These are phyloP conservation scores for Rousettus leschenaultii DNA, from an alignment of 2,113 vertebrate genomes.

Conservation along the genomic window DNA sequence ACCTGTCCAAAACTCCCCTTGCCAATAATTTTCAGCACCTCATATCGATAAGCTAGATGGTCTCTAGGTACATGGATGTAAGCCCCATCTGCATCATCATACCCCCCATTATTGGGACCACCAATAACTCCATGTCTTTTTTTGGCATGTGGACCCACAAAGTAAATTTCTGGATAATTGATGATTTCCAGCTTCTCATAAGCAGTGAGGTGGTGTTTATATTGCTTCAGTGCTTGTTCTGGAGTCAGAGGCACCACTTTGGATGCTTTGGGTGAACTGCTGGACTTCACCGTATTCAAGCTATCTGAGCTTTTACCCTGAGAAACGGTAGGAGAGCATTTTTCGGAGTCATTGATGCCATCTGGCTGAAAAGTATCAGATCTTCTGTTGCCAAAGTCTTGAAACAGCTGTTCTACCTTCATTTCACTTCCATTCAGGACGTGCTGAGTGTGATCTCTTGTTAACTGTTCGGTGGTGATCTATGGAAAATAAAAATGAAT, in stretches of 20 bases:
- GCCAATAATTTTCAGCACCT: conserved; percentile 98
- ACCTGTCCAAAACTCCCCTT: conserved; percentile 99
- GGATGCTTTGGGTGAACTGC: conserved; percentile 73
- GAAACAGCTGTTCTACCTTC: conserved; percentile 95
- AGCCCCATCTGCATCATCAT: conserved; percentile 95
- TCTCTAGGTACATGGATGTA: conserved; percentile 96
- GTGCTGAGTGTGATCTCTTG: conserved; percentile 84
- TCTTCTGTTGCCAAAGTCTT: conserved; percentile 91
- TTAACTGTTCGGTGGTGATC: conserved; percentile 83
- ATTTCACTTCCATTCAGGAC: conserved; percentile 84
- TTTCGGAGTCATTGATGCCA: conserved; percentile 80
- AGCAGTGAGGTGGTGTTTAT: conserved; percentile 90
- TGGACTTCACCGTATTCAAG: conserved; percentile 82
- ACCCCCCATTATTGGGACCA: conserved; percentile 94
- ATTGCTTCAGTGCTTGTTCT: conserved; percentile 93
- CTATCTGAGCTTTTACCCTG: conserved; percentile 90
- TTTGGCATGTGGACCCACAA: conserved; percentile 95
- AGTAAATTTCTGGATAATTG: conserved; percentile 92
- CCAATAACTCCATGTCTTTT: conserved; percentile 92
- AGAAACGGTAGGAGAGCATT: conserved; percentile 80
- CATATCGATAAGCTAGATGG: conserved; percentile 96
- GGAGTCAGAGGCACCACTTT: conserved; percentile 87
- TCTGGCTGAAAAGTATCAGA: conserved; percentile 82
- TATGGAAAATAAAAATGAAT: conserved; percentile 40
- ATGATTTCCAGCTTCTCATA: conserved; percentile 94